Evolutionary conservation across 1,140 invertebrate species (phyloP).

Genomic region (Zaprionus inermis): DNA sequence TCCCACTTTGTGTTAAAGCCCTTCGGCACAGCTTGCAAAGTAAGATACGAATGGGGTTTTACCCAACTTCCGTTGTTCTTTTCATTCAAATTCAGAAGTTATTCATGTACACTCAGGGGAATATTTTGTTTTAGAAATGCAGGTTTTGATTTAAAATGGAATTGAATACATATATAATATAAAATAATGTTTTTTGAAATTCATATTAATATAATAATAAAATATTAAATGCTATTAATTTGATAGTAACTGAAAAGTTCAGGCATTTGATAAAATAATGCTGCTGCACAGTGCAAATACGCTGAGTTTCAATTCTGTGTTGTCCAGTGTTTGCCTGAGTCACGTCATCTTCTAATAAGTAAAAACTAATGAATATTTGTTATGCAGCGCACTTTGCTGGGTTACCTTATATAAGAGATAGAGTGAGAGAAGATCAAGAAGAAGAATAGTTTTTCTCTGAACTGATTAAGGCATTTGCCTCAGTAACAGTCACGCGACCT

Average conservation of each 20-base stretch:
- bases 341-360: conserved; percentile 1
- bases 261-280: too few relatives aligned
- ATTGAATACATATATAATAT: too few relatives aligned
- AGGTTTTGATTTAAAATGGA: too few relatives aligned
- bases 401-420: conserved; percentile 16
- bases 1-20: neutral
- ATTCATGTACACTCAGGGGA: neutral
- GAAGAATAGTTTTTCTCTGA: neutral
- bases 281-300: too few relatives aligned
- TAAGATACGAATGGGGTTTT: neutral
- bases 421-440: neutral
- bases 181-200: too few relatives aligned
- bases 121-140: too few relatives aligned
- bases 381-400: conserved; percentile 33
- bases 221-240: too few relatives aligned
- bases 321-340: conserved; percentile 13
- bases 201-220: too few relatives aligned
- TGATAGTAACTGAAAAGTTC: too few relatives aligned
- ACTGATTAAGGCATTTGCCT: neutral
- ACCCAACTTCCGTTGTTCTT: neutral
- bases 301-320: neutral
- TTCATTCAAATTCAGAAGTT: neutral
- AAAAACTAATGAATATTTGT: conserved; percentile 11
- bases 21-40: neutral
- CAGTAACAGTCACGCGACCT: neutral